Conservation (phyloP, 2,113 vertebrate species). For the Cyprinodon brontotheroides region DNA sequence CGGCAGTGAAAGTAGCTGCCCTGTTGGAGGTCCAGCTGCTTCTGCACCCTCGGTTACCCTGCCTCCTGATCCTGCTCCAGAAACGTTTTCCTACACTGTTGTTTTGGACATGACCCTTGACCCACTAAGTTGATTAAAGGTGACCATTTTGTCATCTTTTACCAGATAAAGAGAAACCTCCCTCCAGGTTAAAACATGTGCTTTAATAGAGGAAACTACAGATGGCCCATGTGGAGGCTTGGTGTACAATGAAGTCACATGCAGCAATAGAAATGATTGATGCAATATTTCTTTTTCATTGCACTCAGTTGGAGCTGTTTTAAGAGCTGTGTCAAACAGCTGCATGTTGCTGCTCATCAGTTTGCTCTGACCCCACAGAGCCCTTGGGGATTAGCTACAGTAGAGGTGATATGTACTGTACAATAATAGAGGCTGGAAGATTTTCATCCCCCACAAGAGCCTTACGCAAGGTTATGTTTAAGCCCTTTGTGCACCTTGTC, state of each 20-base stretch:
- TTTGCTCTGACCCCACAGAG: constrained; percentile 30
- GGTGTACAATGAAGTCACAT: not conserved
- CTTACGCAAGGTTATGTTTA: constrained; percentile 64
- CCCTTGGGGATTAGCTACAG: constrained; percentile 57
- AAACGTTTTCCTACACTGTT: constrained; percentile 54
- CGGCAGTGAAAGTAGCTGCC: not conserved
- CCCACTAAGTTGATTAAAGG: constrained; percentile 71
- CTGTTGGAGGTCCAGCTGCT: constrained; percentile 25
- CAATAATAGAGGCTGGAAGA: constrained; percentile 44
- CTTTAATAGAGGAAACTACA: constrained; percentile 4
- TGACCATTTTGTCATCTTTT: constrained; percentile 57
- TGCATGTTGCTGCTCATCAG: constrained; percentile 1
- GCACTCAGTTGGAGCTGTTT: not conserved
- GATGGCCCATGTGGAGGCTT: not conserved
- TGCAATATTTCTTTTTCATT: not conserved
- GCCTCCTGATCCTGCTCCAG: constrained; percentile 35
- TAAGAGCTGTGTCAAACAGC: constrained; percentile 1
- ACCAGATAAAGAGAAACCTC: constrained; percentile 48
- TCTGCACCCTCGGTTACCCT: constrained; percentile 23
- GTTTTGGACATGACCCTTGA: constrained; percentile 57
- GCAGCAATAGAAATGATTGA: not conserved
- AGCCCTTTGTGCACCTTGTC: constrained; percentile 67
- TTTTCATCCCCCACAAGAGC: constrained; percentile 49
- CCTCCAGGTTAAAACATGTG: constrained; percentile 7
- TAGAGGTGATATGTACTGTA: constrained; percentile 51